Conservation (phyloP, 2,888 invertebrate genomes). For the Phaedon cochleariae region DNA sequence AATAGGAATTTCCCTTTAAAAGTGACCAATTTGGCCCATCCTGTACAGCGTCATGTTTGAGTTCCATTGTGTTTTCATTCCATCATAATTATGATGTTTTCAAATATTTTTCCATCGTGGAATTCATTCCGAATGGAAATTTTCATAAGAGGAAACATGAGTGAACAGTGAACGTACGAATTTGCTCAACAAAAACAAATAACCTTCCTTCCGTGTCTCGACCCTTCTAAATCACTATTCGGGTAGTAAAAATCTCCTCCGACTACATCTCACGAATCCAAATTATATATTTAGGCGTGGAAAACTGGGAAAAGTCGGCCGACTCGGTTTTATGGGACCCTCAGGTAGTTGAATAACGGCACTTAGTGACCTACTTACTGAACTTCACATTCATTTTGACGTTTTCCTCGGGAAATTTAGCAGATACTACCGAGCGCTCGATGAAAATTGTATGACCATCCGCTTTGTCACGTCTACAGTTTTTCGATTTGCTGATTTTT, state of each 20-base stretch:
- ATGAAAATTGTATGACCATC: not conserved
- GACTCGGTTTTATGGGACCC: constrained; percentile 6
- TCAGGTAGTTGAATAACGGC: constrained; percentile 12
- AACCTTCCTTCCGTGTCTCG: not conserved
- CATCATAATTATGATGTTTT: too few relatives aligned
- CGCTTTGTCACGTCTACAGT: not conserved
- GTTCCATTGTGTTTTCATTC: too few relatives aligned
- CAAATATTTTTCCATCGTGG: too few relatives aligned
- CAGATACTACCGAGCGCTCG: not conserved
- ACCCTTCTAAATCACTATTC: constrained; percentile 19
- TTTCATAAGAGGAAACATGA: too few relatives aligned
- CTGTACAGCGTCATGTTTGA: too few relatives aligned
- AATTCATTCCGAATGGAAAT: too few relatives aligned
- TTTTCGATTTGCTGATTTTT: constrained; percentile 1
- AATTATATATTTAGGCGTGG: constrained; percentile 29
- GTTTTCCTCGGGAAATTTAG: not conserved
- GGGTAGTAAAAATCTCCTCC: constrained; percentile 24
- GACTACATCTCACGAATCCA: constrained; percentile 15
- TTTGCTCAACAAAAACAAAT: too few relatives aligned
- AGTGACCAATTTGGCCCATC: too few relatives aligned
- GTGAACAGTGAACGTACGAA: too few relatives aligned
- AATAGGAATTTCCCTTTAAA: too few relatives aligned
- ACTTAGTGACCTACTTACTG: constrained; percentile 10
- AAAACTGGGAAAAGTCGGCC: constrained; percentile 6
- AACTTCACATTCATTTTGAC: constrained; percentile 7